Conservation (phyloP, 2,888 invertebrate species). For the Anaspis maculata region DNA sequence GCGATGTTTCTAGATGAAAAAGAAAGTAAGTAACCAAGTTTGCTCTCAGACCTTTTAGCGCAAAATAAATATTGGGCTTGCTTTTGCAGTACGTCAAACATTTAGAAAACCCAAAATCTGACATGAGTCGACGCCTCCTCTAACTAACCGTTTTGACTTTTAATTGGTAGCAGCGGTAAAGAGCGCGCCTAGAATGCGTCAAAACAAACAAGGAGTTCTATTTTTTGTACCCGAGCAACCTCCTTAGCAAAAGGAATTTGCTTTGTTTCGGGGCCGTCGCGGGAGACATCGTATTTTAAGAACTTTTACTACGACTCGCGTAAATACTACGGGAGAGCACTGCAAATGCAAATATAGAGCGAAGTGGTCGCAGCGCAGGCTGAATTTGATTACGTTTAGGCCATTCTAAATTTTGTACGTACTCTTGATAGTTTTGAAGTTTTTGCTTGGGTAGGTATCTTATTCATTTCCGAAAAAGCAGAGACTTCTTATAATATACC, state of each 20-base stretch:
- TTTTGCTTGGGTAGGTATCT: too few relatives aligned
- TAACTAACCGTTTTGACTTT: constrained; percentile 16
- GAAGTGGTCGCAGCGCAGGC: constrained; percentile 2
- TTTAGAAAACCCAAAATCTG: constrained; percentile 22
- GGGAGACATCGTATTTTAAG: constrained; percentile 33
- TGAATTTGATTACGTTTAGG: constrained; percentile 2
- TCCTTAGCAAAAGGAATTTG: constrained; percentile 30
- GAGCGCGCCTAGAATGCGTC: constrained; percentile 31
- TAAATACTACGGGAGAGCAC: constrained; percentile 23
- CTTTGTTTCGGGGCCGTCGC: constrained; percentile 32
- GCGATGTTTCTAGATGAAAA: too few relatives aligned
- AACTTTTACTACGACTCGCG: constrained; percentile 26
- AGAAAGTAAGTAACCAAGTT: too few relatives aligned
- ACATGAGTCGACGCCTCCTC: constrained; percentile 17
- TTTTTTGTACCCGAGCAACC: constrained; percentile 29
- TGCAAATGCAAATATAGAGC: constrained; percentile 8
- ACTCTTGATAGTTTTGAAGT: too few relatives aligned
- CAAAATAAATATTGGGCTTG: constrained; percentile 32
- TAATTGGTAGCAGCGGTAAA: constrained; percentile 27
- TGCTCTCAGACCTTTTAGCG: constrained; percentile 33
- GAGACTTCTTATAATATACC: too few relatives aligned
- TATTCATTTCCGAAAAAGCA: too few relatives aligned
- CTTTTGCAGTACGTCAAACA: constrained; percentile 33
- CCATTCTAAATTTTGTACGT: too few relatives aligned
- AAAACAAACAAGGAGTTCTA: constrained; percentile 34